phyloP scores from a whole-genome alignment of 1,140 invertebrate species.

The Zaprionus gabonicus region DNA sequence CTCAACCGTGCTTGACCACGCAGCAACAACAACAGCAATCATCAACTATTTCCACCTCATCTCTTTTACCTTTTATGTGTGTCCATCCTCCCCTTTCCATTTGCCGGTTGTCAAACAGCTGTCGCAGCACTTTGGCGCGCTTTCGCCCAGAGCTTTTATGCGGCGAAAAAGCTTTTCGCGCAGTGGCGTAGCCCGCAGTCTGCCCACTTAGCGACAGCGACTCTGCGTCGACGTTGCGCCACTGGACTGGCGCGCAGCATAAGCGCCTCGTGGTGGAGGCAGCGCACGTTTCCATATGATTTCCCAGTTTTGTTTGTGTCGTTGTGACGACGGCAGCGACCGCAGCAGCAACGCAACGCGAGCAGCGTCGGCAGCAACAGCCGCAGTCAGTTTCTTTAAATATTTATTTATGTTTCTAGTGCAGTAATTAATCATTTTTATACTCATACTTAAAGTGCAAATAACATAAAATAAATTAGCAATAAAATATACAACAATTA shows the following conservation, averaged over 20 bases:
- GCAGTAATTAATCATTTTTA: conserved; percentile 19
- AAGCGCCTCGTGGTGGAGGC: conserved; percentile 53
- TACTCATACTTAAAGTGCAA: conserved; percentile 5
- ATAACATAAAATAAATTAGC: background rate
- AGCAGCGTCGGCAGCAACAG: conserved; percentile 26
- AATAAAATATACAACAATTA: conserved; percentile 1
- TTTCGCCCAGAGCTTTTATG: conserved; percentile 62
- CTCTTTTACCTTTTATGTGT: background rate
- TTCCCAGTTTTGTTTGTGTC: conserved; percentile 70
- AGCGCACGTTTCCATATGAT: conserved; percentile 75
- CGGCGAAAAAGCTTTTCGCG: conserved; percentile 51
- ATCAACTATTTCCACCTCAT: conserved; percentile 9
- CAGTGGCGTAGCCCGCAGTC: conserved; percentile 35
- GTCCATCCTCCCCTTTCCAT: background rate
- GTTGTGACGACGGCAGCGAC: conserved; percentile 9
- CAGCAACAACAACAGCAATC: background rate
- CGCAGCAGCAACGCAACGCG: conserved; percentile 10
- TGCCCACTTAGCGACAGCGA: background rate
- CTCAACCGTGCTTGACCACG: background rate
- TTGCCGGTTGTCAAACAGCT: conserved; percentile 48
- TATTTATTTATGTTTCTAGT: conserved; percentile 43
- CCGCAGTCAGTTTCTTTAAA: conserved; percentile 19
- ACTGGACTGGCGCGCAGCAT: conserved; percentile 49
- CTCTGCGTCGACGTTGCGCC: conserved; percentile 11
- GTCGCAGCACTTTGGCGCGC: conserved; percentile 34